Percentiles rank a stretch among this genome's conserved stretches.
phyloP scores from a whole-genome alignment of 2,113 vertebrate genomes.

The Opisthocomus hoazin region DNA sequence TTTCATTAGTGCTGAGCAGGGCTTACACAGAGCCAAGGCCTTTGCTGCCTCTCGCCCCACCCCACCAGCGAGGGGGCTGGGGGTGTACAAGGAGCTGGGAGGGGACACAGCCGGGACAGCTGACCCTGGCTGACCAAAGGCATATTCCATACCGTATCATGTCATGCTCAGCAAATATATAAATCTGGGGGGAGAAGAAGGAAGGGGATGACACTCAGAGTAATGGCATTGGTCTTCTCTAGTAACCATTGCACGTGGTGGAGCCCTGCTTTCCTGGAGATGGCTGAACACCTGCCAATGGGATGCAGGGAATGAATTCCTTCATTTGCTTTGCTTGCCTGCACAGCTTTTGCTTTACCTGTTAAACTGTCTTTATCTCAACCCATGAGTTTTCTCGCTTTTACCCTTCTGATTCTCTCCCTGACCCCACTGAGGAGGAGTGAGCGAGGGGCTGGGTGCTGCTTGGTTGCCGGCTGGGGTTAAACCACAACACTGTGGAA shows the following conservation, averaged over 20 bases:
- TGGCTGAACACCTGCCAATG: background rate
- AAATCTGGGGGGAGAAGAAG: background rate
- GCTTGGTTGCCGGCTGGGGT: background rate
- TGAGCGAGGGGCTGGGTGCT: rapidly evolving
- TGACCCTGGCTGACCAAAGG: too few relatives aligned
- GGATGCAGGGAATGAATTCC: background rate
- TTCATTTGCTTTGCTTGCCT: background rate
- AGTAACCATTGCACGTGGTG: rapidly evolving
- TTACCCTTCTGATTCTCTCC: background rate
- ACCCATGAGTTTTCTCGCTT: background rate
- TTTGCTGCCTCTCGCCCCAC: background rate
- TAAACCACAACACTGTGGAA: background rate
- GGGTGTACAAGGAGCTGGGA: too few relatives aligned
- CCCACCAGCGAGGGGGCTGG: background rate
- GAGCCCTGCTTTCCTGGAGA: background rate
- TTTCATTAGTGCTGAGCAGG: background rate
- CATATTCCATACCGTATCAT: too few relatives aligned
- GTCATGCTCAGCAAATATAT: background rate
- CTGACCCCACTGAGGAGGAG: background rate
- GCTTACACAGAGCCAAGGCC: too few relatives aligned
- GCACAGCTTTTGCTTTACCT: background rate
- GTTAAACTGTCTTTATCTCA: background rate
- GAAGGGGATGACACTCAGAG: rapidly evolving
- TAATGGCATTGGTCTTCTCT: background rate
- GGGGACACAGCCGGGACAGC: background rate